phyloP scores from a whole-genome alignment of 2,888 invertebrate genomes.

The Colostygia pectinataria region DNA sequence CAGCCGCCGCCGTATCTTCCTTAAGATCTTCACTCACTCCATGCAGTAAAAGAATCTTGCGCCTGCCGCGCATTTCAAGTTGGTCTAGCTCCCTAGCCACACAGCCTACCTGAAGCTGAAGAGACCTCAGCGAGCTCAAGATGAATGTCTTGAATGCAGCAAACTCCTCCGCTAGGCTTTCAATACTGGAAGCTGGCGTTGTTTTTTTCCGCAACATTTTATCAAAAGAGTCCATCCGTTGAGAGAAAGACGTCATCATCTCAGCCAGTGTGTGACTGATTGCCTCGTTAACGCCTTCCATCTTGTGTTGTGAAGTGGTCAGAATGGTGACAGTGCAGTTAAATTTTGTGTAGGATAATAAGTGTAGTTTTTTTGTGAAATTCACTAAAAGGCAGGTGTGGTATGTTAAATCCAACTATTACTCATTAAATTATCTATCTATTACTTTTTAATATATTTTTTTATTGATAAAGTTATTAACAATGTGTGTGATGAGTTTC shows the following conservation, averaged over 20 bases:
- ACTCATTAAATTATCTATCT: no score
- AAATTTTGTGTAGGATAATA: no score
- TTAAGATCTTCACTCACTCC: not conserved
- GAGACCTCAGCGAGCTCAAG: not conserved
- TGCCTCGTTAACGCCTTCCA: not conserved
- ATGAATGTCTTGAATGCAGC: not conserved
- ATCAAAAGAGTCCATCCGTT: not conserved
- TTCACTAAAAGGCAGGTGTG: no score
- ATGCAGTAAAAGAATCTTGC: not conserved
- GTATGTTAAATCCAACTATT: no score
- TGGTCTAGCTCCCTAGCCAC: not conserved
- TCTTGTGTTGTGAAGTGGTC: no score
- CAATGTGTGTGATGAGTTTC: no score
- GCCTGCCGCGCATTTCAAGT: not conserved
- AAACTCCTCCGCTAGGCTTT: not conserved
- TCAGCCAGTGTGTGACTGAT: not conserved
- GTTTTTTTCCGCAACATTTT: not conserved
- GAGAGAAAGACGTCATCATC: not conserved
- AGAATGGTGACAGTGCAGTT: no score
- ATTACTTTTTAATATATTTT: no score
- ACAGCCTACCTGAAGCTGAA: not conserved
- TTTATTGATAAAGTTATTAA: no score
- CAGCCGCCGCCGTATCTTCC: no score
- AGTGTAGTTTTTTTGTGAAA: no score
- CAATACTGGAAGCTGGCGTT: no score